Percentiles rank a stretch among this genome's conserved stretches.
phyloP scores from a whole-genome alignment of 2,888 invertebrate species.

The Mesorhabditis spiculigera region DNA sequence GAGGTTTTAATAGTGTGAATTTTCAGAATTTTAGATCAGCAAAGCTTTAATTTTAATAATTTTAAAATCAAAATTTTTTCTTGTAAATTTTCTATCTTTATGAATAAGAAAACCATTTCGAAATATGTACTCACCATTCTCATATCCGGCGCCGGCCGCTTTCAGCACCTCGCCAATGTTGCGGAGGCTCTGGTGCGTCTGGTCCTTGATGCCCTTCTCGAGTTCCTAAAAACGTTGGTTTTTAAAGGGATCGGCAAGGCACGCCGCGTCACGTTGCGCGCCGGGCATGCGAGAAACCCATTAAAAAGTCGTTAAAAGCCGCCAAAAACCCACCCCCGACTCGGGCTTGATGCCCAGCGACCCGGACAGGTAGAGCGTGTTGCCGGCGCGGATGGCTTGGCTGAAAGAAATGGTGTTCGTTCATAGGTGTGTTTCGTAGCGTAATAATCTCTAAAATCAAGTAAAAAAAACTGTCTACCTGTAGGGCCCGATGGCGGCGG shows the following conservation, averaged over 20 bases:
- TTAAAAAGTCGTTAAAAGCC: too few relatives aligned
- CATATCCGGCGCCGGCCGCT: slow-evolving; percentile 64
- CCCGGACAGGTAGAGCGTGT: slow-evolving; percentile 82
- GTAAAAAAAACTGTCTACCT: slow-evolving; percentile 30
- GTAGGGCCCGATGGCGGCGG: slow-evolving; percentile 56
- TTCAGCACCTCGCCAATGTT: slow-evolving; percentile 76
- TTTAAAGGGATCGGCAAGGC: too few relatives aligned
- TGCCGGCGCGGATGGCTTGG: slow-evolving; percentile 79
- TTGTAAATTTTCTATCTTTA: neutral
- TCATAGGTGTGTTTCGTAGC: neutral
- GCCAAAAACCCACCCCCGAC: slow-evolving; percentile 64
- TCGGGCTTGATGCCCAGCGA: slow-evolving; percentile 75
- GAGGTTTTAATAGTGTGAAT: too few relatives aligned
- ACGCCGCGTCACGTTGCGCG: too few relatives aligned
- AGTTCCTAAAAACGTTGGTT: slow-evolving; percentile 22
- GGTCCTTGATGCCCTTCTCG: slow-evolving; percentile 67
- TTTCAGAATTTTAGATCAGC: too few relatives aligned
- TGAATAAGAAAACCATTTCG: neutral
- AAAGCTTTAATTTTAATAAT: too few relatives aligned
- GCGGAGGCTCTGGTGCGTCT: slow-evolving; percentile 73
- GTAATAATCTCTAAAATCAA: too few relatives aligned
- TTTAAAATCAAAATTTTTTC: neutral
- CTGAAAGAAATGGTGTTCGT: slow-evolving; percentile 64
- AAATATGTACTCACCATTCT: slow-evolving; percentile 57
- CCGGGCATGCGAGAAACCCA: too few relatives aligned